phyloP scores from a whole-genome alignment of 2,797 vertebrate genomes.

The Heliangelus exortis region DNA sequence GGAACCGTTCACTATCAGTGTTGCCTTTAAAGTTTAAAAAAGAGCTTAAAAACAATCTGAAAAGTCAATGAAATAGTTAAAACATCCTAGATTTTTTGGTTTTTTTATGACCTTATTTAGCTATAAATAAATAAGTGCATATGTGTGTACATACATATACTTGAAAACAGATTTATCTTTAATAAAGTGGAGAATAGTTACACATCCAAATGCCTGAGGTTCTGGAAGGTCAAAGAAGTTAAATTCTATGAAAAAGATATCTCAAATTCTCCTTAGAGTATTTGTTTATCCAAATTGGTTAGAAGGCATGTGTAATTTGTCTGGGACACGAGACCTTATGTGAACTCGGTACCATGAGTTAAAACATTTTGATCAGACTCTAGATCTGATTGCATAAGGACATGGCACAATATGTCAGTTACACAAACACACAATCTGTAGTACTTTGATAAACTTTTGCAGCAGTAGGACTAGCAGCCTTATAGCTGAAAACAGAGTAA shows the following conservation, averaged over 20 bases:
- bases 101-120: conserved; percentile 79
- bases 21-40: conserved; percentile 99
- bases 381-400: neutral
- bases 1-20: conserved; percentile 98
- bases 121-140: conserved; percentile 15
- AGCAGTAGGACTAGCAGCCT: neutral
- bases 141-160: neutral
- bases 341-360: neutral
- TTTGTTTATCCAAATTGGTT: neutral
- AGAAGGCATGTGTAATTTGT: neutral
- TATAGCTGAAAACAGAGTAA: neutral
- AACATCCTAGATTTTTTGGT: conserved; percentile 77
- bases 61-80: conserved; percentile 85
- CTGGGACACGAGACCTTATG: neutral
- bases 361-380: neutral
- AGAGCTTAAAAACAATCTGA: conserved; percentile 90
- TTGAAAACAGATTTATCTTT: conserved; percentile 61
- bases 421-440: neutral
- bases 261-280: neutral
- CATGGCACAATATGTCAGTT: neutral
- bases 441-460: neutral
- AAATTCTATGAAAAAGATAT: conserved; percentile 11
- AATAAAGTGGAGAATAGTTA: conserved; percentile 68
- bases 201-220: conserved; percentile 35
- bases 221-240: conserved; percentile 61